Evolutionary conservation across 2,888 invertebrate genomes (phyloP).

Genomic region (Orchestes rusci): DNA sequence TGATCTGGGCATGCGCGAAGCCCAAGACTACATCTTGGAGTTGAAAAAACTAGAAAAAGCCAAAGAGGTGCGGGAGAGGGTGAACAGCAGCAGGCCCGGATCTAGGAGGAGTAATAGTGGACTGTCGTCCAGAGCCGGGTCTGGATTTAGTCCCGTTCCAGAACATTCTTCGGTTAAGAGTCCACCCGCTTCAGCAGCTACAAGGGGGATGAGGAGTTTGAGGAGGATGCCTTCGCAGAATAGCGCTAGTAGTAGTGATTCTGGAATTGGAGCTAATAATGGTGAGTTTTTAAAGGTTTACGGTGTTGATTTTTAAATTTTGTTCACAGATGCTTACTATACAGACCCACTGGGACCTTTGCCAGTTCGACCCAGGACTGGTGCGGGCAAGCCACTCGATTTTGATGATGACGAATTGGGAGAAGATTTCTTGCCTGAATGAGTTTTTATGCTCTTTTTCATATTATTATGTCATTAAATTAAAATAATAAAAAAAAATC

Average conservation of each 20-base stretch:
- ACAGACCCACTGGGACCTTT: constrained; percentile 52
- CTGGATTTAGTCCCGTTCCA: constrained; percentile 48
- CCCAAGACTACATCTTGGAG: constrained; percentile 76
- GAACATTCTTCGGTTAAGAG: constrained; percentile 38
- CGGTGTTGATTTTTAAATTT: constrained; percentile 8
- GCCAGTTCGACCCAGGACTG: constrained; percentile 51
- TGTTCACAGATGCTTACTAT: constrained; percentile 47
- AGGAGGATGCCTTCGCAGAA: constrained; percentile 35
- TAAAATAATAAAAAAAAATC: constrained; percentile 3
- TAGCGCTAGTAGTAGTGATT: constrained; percentile 41
- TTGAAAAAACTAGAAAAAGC: constrained; percentile 61
- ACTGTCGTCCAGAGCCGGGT: constrained; percentile 50
- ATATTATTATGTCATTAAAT: neutral
- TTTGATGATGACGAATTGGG: constrained; percentile 65
- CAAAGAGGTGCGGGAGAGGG: constrained; percentile 51
- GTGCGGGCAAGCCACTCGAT: constrained; percentile 48
- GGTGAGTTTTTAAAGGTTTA: too few relatives aligned
- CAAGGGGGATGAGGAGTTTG: constrained; percentile 34
- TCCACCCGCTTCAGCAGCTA: constrained; percentile 30
- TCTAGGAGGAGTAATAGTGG: constrained; percentile 51
- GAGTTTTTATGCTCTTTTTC: constrained; percentile 23
- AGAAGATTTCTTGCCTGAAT: constrained; percentile 66
- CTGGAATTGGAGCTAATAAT: constrained; percentile 35
- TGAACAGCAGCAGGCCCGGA: constrained; percentile 51
- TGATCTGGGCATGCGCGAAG: constrained; percentile 85